These are phyloP conservation scores for Sphaeridia pumilis DNA, from an alignment of 2,888 invertebrate genomes.

Conservation along the genomic window DNA sequence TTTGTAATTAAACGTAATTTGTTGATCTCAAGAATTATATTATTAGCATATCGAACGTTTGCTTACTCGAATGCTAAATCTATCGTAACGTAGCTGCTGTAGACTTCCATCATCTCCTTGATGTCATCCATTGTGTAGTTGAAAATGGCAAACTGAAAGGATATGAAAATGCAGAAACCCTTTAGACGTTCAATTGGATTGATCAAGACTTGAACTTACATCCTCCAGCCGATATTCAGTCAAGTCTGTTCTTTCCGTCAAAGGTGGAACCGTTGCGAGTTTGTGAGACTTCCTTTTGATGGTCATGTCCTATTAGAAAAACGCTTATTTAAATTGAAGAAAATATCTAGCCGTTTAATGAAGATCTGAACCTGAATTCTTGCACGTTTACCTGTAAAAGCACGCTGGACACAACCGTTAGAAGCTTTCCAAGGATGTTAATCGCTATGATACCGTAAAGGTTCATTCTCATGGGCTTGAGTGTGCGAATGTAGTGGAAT, in stretches of 20 bases:
- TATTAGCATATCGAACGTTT: background rate
- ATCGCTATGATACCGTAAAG: too few relatives aligned
- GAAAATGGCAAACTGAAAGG: background rate
- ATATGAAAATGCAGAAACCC: background rate
- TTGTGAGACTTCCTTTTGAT: too few relatives aligned
- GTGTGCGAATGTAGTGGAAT: background rate
- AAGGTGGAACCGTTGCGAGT: too few relatives aligned
- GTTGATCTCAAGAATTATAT: background rate
- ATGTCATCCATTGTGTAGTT: background rate
- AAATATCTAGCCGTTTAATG: too few relatives aligned
- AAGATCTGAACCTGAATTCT: too few relatives aligned
- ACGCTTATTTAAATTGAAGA: too few relatives aligned
- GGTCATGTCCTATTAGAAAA: too few relatives aligned
- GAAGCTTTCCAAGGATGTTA: background rate
- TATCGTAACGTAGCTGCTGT: conserved; percentile 18
- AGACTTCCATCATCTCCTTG: conserved; percentile 12
- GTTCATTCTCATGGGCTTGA: too few relatives aligned
- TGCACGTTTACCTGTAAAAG: background rate
- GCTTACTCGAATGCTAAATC: conserved; percentile 27
- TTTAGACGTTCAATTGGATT: too few relatives aligned
- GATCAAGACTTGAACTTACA: too few relatives aligned
- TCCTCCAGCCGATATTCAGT: too few relatives aligned
- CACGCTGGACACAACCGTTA: background rate
- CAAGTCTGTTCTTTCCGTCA: background rate
- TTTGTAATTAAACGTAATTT: background rate